These are phyloP conservation scores for Danio kyathit DNA, from an alignment of 2,797 vertebrate species.

Conservation along the genomic window DNA sequence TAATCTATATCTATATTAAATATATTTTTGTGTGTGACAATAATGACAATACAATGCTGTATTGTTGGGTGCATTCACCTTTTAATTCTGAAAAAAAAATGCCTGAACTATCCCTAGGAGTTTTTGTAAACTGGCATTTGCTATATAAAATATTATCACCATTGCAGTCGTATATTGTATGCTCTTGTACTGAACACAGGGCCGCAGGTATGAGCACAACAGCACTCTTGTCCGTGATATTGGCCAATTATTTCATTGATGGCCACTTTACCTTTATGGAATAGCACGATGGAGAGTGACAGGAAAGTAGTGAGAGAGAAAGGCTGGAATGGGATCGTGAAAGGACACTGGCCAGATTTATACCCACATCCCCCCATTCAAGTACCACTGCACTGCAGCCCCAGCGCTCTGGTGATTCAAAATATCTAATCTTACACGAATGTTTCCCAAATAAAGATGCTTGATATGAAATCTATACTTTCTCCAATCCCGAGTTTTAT, in stretches of 20 bases:
- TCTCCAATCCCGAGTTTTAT: not conserved
- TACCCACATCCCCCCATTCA: not conserved
- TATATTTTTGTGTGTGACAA: too few species aligned
- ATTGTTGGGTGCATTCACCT: too few species aligned
- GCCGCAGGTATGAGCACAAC: not conserved
- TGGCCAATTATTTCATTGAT: not conserved
- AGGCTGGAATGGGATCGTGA: not conserved
- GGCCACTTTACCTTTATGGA: conserved; percentile 12
- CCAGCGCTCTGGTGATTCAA: not conserved
- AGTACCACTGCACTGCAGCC: not conserved
- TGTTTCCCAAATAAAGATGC: not conserved
- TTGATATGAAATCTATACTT: conserved; percentile 5
- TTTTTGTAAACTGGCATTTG: not conserved
- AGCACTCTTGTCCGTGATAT: not conserved
- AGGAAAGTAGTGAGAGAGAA: not conserved
- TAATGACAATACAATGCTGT: too few species aligned
- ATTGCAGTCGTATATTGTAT: not conserved
- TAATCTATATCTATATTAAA: too few species aligned
- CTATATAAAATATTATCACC: not conserved
- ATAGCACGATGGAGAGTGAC: not conserved
- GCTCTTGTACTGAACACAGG: not conserved
- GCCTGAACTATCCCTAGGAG: too few species aligned
- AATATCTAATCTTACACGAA: too few species aligned
- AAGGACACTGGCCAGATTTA: not conserved
- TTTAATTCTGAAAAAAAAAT: too few species aligned